phyloP scores from a whole-genome alignment of 2,113 vertebrate genomes.

The Scomber colias region DNA sequence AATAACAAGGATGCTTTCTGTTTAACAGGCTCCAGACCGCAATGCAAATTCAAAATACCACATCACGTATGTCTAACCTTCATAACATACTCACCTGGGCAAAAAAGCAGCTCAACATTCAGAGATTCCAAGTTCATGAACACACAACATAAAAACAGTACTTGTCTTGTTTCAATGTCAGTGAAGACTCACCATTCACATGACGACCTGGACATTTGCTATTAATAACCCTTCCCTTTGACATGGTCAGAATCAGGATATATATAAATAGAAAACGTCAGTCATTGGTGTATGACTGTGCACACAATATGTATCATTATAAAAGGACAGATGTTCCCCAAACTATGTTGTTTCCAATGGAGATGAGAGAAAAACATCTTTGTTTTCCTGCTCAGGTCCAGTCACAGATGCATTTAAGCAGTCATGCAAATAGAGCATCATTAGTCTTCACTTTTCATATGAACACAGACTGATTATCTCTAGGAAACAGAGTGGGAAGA shows the following conservation, averaged over 20 bases:
- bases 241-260: slow-evolving; percentile 44
- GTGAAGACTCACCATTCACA: slow-evolving; percentile 28
- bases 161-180: slow-evolving; percentile 29
- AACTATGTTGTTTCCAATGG: background rate
- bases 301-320: slow-evolving; percentile 10
- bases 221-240: slow-evolving; percentile 68
- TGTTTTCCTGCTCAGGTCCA: background rate
- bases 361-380: background rate
- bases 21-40: background rate
- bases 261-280: slow-evolving; percentile 63
- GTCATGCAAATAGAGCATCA: slow-evolving; percentile 24
- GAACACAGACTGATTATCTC: slow-evolving; percentile 46
- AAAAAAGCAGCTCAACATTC: slow-evolving; percentile 31
- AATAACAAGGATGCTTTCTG: background rate
- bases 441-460: slow-evolving; percentile 11
- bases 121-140: slow-evolving; percentile 11
- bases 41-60: slow-evolving; percentile 8
- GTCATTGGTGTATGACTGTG: slow-evolving; percentile 42
- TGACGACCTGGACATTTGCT: slow-evolving; percentile 39
- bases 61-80: background rate
- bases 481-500: slow-evolving; percentile 54
- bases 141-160: slow-evolving; percentile 30
- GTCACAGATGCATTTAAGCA: slow-evolving; percentile 29
- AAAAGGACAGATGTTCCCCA: slow-evolving; percentile 19
- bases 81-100: slow-evolving; percentile 50